phyloP scores from a whole-genome alignment of 1,140 invertebrate species.

The Oedothorax gibbosus region DNA sequence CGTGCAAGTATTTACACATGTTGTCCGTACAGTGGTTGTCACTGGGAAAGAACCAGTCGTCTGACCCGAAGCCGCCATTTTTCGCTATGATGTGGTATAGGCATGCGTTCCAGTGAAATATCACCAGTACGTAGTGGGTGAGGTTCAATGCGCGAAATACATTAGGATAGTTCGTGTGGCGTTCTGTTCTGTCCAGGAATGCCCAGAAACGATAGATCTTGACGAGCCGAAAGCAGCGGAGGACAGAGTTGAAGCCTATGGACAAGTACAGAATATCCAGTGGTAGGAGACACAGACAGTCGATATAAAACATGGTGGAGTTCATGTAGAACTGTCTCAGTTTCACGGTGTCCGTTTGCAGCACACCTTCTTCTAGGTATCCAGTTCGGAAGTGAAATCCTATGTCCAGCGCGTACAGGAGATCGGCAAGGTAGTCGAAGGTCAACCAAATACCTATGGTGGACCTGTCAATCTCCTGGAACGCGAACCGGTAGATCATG shows the following conservation, averaged over 20 bases:
- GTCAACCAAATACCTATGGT: constrained; percentile 95
- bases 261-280: constrained; percentile 98
- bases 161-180: constrained; percentile 98
- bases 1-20: constrained; percentile 94
- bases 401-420: constrained; percentile 96
- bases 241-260: constrained; percentile 97
- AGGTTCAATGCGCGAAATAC: constrained; percentile 91
- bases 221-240: constrained; percentile 95
- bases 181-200: constrained; percentile 96
- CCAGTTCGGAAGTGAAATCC: constrained; percentile 97
- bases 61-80: constrained; percentile 91
- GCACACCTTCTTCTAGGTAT: constrained; percentile 94
- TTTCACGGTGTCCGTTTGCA: constrained; percentile 95
- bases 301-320: constrained; percentile 98
- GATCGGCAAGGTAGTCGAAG: constrained; percentile 95
- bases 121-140: constrained; percentile 95
- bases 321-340: constrained; percentile 98
- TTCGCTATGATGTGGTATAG: constrained; percentile 95
- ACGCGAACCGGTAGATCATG: constrained; percentile 98
- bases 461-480: constrained; percentile 82
- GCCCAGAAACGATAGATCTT: constrained; percentile 99
- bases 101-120: constrained; percentile 99
- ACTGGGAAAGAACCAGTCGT: constrained; percentile 79
- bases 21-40: constrained; percentile 78
- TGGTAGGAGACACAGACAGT: constrained; percentile 96